Base-by-base conservation (phyloP, 2,888 invertebrate species). In the Pachycephus smyrnensis region DNA sequence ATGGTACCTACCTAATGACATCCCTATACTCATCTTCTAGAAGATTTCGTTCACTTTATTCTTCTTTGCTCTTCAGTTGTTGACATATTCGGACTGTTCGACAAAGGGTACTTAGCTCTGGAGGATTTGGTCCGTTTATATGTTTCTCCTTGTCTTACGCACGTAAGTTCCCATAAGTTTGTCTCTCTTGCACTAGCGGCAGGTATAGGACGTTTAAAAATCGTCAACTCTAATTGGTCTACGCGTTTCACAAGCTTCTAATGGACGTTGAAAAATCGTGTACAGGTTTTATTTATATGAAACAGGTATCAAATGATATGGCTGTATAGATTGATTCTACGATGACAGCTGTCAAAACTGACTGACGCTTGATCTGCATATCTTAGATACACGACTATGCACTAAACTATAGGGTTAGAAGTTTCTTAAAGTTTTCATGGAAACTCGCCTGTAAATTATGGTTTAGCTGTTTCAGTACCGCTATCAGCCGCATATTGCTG, bases 401-500 rank as follows among this genome's bases (percentile, higher is more conserved):
- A 9, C 55, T 9, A 6, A 55, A 9, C 55, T 9, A 9, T 15
- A 1, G 1, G 9, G 9, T 55, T 55, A 3, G 23, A 23, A 55
- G 55, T 55, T 9, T 23, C 55, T 55, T 55, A 23, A 55, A 55
- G 23, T 55, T 23, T 55, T 55, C 55, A 55, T 23, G 55, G 23
- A 55, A 55, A 23, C 3, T 31, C 12, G 1, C 32, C 32, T 33
- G 31, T 71, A 33, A 71, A 31, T 31, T 31, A 71, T 71, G 31
- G 32, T 71, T 71, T 33, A 33, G 71, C 71, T 12, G 31, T 71
- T 71, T 33, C 71, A 31, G 31, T 55, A 55, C 71, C 73, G 69
- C 81, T 79, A 80, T 73, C 77, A 82, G 83, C 84, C 83, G 83
- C 84, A 84, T 85, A 87, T 87, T 84, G 55, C 55, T 55, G 85